These are phyloP conservation scores for Isichthys henryi DNA, from an alignment of 2,113 vertebrate genomes.

Conservation along the genomic window DNA sequence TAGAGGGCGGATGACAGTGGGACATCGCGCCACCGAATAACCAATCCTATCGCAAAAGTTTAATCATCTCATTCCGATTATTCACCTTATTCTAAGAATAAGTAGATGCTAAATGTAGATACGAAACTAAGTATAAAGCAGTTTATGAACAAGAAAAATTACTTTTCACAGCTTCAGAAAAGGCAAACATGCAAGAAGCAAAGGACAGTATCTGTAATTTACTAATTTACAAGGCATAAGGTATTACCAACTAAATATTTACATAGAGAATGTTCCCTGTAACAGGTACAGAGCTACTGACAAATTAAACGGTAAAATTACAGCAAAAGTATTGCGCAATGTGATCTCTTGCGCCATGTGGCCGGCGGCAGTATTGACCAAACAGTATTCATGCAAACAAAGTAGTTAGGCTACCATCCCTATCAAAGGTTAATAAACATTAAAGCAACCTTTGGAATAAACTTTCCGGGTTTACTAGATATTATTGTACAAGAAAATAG, in stretches of 20 bases:
- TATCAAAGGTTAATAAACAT: background rate
- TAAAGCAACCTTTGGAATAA: background rate
- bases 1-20: background rate
- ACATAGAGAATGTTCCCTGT: background rate
- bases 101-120: background rate
- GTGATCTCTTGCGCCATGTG: background rate
- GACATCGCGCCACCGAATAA: background rate
- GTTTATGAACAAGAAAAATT: background rate
- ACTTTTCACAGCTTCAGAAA: background rate
- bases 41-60: background rate
- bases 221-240: background rate
- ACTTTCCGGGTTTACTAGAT: background rate
- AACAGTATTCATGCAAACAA: background rate
- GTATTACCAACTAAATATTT: background rate
- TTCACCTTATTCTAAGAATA: background rate
- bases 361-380: background rate
- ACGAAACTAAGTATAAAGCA: background rate
- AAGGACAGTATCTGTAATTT: background rate
- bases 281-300: background rate
- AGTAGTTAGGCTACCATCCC: background rate
- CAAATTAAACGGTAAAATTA: background rate
- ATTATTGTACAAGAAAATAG: background rate
- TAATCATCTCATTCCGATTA: background rate
- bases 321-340: background rate
- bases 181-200: background rate